Percentiles rank a stretch among this genome's conserved stretches.
Evolutionary conservation across 2,797 vertebrate genomes (phyloP).

Genomic region (Oophaga sylvatica): DNA sequence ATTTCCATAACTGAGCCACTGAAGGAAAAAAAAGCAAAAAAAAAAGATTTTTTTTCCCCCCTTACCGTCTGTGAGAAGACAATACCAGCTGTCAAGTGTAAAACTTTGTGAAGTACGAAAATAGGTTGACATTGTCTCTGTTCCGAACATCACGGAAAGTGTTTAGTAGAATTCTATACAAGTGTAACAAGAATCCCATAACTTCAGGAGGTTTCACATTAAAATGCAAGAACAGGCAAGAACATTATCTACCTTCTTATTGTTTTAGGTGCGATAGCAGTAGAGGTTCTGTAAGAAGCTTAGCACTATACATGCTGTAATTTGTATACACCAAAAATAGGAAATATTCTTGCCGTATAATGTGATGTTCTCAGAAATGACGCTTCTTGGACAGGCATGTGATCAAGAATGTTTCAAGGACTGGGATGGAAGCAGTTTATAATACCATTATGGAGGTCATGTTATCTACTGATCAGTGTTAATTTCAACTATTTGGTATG

Average conservation of each 20-base stretch:
- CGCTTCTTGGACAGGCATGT: conserved; percentile 29
- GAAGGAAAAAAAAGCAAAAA: conserved; percentile 18
- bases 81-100: conserved; percentile 57
- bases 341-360: conserved; percentile 46
- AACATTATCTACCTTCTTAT: conserved; percentile 36
- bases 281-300: conserved; percentile 24
- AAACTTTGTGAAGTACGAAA: conserved; percentile 51
- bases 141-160: conserved; percentile 36
- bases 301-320: conserved; percentile 41
- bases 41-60: background rate
- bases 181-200: conserved; percentile 38
- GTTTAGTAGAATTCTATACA: conserved; percentile 50
- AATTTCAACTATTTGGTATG: conserved; percentile 56
- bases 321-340: conserved; percentile 54
- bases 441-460: conserved; percentile 47
- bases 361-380: conserved; percentile 36
- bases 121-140: conserved; percentile 55
- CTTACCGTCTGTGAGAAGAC: conserved; percentile 39
- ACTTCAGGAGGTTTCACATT: conserved; percentile 46
- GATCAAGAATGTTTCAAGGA: conserved; percentile 35
- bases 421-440: conserved; percentile 39
- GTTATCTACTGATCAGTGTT: conserved; percentile 60
- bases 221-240: conserved; percentile 42
- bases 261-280: conserved; percentile 35
- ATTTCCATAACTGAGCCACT: conserved; percentile 43